Base-by-base conservation (phyloP, 2,113 vertebrate species). In the Scalopus aquaticus region DNA sequence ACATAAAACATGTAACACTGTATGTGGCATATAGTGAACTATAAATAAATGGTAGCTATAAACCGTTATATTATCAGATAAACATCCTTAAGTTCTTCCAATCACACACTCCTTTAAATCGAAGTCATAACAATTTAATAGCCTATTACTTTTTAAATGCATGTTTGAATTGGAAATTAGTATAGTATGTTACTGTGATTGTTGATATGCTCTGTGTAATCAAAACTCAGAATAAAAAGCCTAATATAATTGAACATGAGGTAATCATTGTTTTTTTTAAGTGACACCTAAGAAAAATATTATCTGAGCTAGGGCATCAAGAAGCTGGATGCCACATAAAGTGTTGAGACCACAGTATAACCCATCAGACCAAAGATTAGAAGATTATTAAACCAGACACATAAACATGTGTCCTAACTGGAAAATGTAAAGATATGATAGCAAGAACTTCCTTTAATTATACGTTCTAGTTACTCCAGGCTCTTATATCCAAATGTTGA, bases 61-160 rank as follows among this genome's bases (percentile, higher is more conserved):
- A 94, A 83, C 35, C 3, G 73, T 86, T 90, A 20, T 51, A 69
- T 91, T 79, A 72, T 42, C 54, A 85, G 13, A 64, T 72, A 67
- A 88, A 58, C 37, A 93, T 84, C 49, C 19, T 26, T 80, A 65
- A 46, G 3, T 67, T 91, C 30, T 94, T 93, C 44, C 20, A 85
- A 4, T 56, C 77, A 32, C 28, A 60, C 4, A 60, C 11, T n/a
- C 0, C 70, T 84, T 89, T 78, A 74, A 83, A 49, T 56, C 6
- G 77, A 64, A 91, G 3, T 92, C n/a, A 37, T 90, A 76, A 65
- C 8, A 83, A 42, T 77, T 39, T 77, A 86, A 62, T 86, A 83
- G 5, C 16, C 39, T 84, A 35, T 92, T 58, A 39, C 0, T 51
- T 77, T 93, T 81, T 81, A 85, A 88, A 87, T 74, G 62, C 0